phyloP scores from a whole-genome alignment of 1,140 invertebrate species.

The Hermetia illucens region DNA sequence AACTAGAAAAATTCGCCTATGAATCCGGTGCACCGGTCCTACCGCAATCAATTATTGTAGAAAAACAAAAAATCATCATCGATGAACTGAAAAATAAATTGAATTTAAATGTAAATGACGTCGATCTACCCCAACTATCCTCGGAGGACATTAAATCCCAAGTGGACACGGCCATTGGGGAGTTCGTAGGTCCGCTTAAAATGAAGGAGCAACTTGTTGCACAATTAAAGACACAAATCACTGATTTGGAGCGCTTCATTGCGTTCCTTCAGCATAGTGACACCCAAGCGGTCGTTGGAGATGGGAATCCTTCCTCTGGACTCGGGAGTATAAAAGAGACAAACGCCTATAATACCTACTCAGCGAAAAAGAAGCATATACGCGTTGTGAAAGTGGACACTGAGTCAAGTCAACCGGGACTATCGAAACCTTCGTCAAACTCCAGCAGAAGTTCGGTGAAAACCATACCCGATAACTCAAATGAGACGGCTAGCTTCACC shows the following conservation, averaged over 20 bases:
- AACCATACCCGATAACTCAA: too few relatives aligned
- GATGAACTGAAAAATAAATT: slow-evolving; percentile 72
- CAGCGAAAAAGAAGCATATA: too few relatives aligned
- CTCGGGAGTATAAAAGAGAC: too few relatives aligned
- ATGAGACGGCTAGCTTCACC: slow-evolving; percentile 23
- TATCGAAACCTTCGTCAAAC: too few relatives aligned
- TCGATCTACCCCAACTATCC: slow-evolving; percentile 29
- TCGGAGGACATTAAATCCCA: slow-evolving; percentile 46
- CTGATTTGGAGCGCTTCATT: slow-evolving; percentile 94
- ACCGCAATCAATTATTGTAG: slow-evolving; percentile 67
- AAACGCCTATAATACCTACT: slow-evolving; percentile 25
- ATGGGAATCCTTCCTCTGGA: too few relatives aligned
- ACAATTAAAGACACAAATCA: slow-evolving; percentile 93
- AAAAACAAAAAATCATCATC: slow-evolving; percentile 76
- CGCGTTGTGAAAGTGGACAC: too few relatives aligned
- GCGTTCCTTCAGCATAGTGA: slow-evolving; percentile 86
- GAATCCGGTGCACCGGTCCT: slow-evolving; percentile 69
- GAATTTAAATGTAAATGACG: slow-evolving; percentile 27
- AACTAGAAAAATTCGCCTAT: slow-evolving; percentile 89
- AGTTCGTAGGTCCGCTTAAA: slow-evolving; percentile 87
- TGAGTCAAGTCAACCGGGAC: too few relatives aligned
- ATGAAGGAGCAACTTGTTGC: slow-evolving; percentile 91
- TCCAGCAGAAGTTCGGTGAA: too few relatives aligned
- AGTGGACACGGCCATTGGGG: slow-evolving; percentile 46
- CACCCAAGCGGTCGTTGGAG: slow-evolving; percentile 16